These are phyloP conservation scores for silkworm (Bombyx mori) DNA, from an alignment of 1,140 invertebrate genomes.

Conservation along the genomic window ASM3026992v2 NC_085122.1:2234001-2234500, in stretches of 20 bases:
- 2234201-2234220: slow-evolving; percentile 23
- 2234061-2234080: too few relatives aligned
- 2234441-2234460: slow-evolving; percentile 72
- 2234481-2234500: slow-evolving; percentile 71
- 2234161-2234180: slow-evolving; percentile 3
- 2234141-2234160: background rate
- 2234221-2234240: slow-evolving; percentile 24
- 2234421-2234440: slow-evolving; percentile 73
- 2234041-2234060: too few relatives aligned
- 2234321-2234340: slow-evolving; percentile 44
- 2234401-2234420: slow-evolving; percentile 74
- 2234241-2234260: slow-evolving; percentile 27
- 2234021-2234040: too few relatives aligned
- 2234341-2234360: slow-evolving; percentile 48
- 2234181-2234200: slow-evolving; percentile 50
- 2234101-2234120: too few relatives aligned
- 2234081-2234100: too few relatives aligned
- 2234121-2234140: too few relatives aligned
- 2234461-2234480: slow-evolving; percentile 74
- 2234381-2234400: slow-evolving; percentile 63
- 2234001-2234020: too few relatives aligned
- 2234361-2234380: slow-evolving; percentile 60
- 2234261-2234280: slow-evolving; percentile 54
- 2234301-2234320: slow-evolving; percentile 51
- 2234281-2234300: slow-evolving; percentile 45